A percentile compares a stretch with the other conserved stretches of the same genome.
phyloP scores from a whole-genome alignment of 1,140 invertebrate species.

The Temnothorax nylanderi region DNA sequence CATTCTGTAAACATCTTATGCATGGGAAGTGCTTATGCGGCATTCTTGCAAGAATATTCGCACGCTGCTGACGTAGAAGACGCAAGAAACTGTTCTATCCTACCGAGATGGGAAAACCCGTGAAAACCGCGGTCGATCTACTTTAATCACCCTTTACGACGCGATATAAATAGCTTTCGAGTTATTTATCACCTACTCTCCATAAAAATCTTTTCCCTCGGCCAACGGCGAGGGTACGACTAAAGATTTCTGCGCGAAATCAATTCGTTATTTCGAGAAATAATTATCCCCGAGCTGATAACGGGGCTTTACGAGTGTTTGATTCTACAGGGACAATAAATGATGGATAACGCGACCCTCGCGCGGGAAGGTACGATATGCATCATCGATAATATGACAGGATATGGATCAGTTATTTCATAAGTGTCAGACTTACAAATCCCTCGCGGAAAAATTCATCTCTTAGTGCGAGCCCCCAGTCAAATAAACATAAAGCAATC shows the following conservation, averaged over 20 bases:
- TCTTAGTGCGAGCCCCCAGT: background rate
- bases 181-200: conserved; percentile 49
- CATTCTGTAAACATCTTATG: conserved; percentile 4
- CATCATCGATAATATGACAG: conserved; percentile 38
- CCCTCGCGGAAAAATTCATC: background rate
- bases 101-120: conserved; percentile 19
- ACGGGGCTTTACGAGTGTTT: background rate
- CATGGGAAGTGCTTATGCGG: background rate
- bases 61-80: conserved; percentile 31
- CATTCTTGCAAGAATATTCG: conserved; percentile 44
- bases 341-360: background rate
- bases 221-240: background rate
- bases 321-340: background rate
- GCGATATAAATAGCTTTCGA: conserved; percentile 55
- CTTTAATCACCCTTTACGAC: conserved; percentile 61
- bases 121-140: conserved; percentile 53
- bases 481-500: background rate
- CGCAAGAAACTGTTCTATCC: conserved; percentile 18
- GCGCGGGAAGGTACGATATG: background rate
- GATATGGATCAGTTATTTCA: conserved; percentile 3
- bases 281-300: background rate
- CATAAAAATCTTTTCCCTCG: conserved; percentile 30
- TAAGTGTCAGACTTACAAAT: conserved; percentile 26
- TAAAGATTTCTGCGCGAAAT: background rate
- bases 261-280: background rate